phyloP scores from a whole-genome alignment of 2,797 vertebrate species.

The Anabacerthia variegaticeps region DNA sequence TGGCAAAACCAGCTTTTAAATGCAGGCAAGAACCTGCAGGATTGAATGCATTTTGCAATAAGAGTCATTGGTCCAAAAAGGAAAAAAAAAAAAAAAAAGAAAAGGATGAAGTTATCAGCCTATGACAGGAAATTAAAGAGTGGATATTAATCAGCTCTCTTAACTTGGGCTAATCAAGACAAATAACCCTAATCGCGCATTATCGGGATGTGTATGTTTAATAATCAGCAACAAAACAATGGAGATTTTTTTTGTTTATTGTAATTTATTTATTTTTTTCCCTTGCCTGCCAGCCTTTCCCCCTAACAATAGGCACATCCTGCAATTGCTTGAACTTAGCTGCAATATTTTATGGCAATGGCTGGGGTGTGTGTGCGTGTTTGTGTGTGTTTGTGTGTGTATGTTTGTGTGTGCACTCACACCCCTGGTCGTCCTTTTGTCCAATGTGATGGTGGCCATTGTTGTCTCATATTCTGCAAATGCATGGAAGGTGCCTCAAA shows the following conservation, averaged over 20 bases:
- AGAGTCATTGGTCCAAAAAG: background rate
- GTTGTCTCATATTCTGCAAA: constrained; percentile 76
- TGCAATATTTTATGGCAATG: constrained; percentile 35
- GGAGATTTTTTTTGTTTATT: background rate
- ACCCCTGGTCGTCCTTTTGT: constrained; percentile 67
- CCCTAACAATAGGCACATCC: constrained; percentile 36
- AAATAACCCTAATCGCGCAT: background rate
- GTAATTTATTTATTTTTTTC: background rate
- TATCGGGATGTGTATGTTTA: background rate
- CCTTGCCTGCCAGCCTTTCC: constrained; percentile 12
- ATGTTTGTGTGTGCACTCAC: background rate
- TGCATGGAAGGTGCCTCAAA: constrained; percentile 77
- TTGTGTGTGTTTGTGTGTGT: background rate
- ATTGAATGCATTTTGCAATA: constrained; percentile 35
- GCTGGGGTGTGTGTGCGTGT: background rate
- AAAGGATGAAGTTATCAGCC: constrained; percentile 8
- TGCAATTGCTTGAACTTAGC: constrained; percentile 39
- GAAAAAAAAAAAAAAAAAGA: background rate
- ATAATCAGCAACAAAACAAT: background rate
- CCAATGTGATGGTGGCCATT: constrained; percentile 70
- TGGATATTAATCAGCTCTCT: constrained; percentile 34
- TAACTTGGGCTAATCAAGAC: constrained; percentile 44
- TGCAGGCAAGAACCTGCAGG: constrained; percentile 12
- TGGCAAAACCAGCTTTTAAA: constrained; percentile 59
- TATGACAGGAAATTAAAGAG: constrained; percentile 56